These are phyloP conservation scores for Cynopterus sphinx DNA, from an alignment of 2,797 vertebrate genomes.

Conservation along the genomic window DNA sequence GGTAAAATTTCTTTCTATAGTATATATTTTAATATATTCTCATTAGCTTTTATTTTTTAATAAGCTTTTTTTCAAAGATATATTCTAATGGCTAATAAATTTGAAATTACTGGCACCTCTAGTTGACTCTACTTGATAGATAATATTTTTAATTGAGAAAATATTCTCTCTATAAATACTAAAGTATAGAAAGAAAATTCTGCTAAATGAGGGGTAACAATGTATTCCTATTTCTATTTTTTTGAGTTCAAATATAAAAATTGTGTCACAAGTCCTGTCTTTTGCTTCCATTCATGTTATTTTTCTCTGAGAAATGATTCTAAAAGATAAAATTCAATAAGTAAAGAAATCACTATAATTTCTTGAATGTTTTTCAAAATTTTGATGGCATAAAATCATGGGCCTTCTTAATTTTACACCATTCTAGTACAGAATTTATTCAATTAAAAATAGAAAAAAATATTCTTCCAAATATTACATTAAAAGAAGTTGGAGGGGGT, in stretches of 20 bases:
- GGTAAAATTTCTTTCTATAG: background rate
- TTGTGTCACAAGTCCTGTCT: background rate
- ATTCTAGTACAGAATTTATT: background rate
- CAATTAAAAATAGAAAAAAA: background rate
- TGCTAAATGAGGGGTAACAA: background rate
- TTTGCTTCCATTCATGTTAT: background rate
- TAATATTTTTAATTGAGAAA: background rate
- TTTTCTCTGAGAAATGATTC: background rate
- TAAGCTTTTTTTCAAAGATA: background rate
- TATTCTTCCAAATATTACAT: background rate
- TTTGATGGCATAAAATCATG: background rate
- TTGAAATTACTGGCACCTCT: background rate
- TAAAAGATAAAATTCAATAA: background rate
- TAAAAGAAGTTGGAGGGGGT: background rate
- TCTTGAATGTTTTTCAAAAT: background rate
- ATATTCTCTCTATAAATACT: background rate
- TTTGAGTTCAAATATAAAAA: background rate
- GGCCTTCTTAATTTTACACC: background rate
- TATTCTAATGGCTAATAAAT: background rate
- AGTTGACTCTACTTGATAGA: background rate
- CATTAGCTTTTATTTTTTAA: constrained; percentile 13
- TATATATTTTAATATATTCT: background rate
- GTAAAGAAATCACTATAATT: background rate
- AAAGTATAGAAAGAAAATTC: background rate
- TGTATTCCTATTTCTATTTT: background rate